Percentiles rank a stretch among this genome's conserved stretches.
phyloP scores from a whole-genome alignment of 2,888 invertebrate species.

The Drosophila bunnanda region DNA sequence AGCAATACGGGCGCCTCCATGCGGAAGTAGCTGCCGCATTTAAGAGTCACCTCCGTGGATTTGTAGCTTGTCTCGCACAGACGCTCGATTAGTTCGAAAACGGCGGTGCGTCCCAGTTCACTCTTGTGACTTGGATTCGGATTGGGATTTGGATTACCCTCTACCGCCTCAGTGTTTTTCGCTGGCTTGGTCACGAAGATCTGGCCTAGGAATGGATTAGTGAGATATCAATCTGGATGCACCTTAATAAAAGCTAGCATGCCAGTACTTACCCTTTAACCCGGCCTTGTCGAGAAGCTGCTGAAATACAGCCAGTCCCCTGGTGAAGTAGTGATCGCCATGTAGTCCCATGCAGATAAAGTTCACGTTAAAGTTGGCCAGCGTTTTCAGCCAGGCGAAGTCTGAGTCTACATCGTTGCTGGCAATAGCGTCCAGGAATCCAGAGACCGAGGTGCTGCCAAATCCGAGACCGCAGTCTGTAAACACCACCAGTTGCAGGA shows the following conservation, averaged over 20 bases:
- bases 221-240: neutral
- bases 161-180: slow-evolving; percentile 50
- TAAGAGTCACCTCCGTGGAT: slow-evolving; percentile 89
- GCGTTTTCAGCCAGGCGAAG: slow-evolving; percentile 90
- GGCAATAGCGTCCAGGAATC: slow-evolving; percentile 85
- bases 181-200: slow-evolving; percentile 74
- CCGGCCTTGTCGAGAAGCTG: slow-evolving; percentile 91
- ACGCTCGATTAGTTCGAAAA: slow-evolving; percentile 87
- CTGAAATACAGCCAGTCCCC: slow-evolving; percentile 87
- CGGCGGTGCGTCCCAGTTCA: slow-evolving; percentile 80
- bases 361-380: slow-evolving; percentile 92
- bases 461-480: slow-evolving; percentile 91
- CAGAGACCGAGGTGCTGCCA: slow-evolving; percentile 87
- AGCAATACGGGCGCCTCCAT: slow-evolving; percentile 90
- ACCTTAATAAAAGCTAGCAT: neutral
- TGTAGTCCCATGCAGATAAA: slow-evolving; percentile 89
- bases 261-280: slow-evolving; percentile 86
- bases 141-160: slow-evolving; percentile 17
- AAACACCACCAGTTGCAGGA: slow-evolving; percentile 91
- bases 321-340: slow-evolving; percentile 86
- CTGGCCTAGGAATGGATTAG: slow-evolving; percentile 59
- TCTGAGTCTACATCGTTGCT: slow-evolving; percentile 70
- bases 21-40: slow-evolving; percentile 88
- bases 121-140: slow-evolving; percentile 75
- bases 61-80: slow-evolving; percentile 90